Evolutionary conservation across 92 coral and sea anemone genomes (phyloP).

Genomic region (Phymanthus crucifer): DNA sequence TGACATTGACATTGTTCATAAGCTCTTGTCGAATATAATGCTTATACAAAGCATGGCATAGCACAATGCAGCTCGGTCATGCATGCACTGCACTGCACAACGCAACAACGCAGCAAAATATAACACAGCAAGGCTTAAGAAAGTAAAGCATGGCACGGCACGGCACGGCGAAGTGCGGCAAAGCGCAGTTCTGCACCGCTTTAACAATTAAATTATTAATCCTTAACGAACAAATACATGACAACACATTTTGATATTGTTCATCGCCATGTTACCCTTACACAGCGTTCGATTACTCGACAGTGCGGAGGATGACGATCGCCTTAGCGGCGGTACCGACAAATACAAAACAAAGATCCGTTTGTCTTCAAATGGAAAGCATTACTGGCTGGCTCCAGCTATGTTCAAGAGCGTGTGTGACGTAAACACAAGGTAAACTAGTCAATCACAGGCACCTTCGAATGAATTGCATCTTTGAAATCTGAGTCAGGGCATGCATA

Average conservation of each 20-base stretch:
- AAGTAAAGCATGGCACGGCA: no score
- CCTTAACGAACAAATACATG: not conserved
- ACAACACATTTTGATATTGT: conserved; percentile 13
- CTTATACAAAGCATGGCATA: no score
- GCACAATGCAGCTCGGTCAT: no score
- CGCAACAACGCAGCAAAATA: no score
- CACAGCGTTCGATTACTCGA: conserved; percentile 84
- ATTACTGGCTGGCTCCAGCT: conserved; percentile 79
- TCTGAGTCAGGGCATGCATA: not conserved
- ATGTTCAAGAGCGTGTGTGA: conserved; percentile 85
- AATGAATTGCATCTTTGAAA: not conserved
- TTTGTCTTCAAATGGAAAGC: conserved; percentile 47
- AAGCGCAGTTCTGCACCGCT: no score
- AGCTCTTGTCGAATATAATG: no score
- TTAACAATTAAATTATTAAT: no score
- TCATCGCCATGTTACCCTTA: conserved; percentile 44
- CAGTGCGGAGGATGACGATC: conserved; percentile 78
- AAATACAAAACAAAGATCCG: conserved; percentile 76
- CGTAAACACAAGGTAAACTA: conserved; percentile 52
- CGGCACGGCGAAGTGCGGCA: no score
- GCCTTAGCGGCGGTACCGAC: conserved; percentile 80
- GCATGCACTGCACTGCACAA: no score
- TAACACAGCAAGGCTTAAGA: no score
- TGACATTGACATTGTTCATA: no score
- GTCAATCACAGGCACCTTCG: not conserved